Percentiles rank a stretch among this genome's conserved stretches.
These are phyloP conservation scores for Trogon surrucura DNA, from an alignment of 2,113 vertebrate species.

Conservation along the genomic window DNA sequence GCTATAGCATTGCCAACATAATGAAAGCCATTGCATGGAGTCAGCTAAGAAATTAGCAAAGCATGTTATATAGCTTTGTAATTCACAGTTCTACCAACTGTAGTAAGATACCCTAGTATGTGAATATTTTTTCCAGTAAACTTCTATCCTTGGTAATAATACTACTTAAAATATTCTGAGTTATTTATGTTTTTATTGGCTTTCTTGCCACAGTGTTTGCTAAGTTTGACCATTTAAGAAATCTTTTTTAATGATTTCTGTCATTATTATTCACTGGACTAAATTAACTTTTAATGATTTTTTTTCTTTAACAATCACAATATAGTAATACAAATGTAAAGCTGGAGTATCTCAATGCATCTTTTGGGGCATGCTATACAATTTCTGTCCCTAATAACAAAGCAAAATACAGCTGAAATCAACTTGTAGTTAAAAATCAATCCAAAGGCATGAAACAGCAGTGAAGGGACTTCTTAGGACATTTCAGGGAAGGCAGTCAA, in stretches of 20 bases:
- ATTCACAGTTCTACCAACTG: not conserved
- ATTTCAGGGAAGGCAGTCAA: not conserved
- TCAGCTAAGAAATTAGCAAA: not conserved
- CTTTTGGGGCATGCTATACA: not conserved
- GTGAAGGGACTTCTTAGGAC: not conserved
- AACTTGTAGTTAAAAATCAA: not conserved
- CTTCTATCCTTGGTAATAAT: not conserved
- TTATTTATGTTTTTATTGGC: not conserved
- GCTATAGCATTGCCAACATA: not conserved
- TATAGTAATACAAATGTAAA: slow-evolving; percentile 15
- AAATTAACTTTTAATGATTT: slow-evolving; percentile 27
- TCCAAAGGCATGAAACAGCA: not conserved
- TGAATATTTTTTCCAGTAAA: not conserved
- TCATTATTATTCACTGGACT: slow-evolving; percentile 26
- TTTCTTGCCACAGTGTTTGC: not conserved
- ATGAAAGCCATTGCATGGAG: not conserved
- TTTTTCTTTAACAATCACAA: not conserved
- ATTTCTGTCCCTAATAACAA: slow-evolving; percentile 5
- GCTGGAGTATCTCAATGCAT: not conserved
- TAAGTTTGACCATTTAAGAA: not conserved
- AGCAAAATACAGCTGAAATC: not conserved
- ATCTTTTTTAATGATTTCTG: not conserved
- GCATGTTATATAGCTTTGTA: not conserved
- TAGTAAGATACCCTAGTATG: not conserved
- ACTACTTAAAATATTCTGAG: not conserved